phyloP scores from a whole-genome alignment of 2,888 invertebrate species.

The Oligia latruncula region DNA sequence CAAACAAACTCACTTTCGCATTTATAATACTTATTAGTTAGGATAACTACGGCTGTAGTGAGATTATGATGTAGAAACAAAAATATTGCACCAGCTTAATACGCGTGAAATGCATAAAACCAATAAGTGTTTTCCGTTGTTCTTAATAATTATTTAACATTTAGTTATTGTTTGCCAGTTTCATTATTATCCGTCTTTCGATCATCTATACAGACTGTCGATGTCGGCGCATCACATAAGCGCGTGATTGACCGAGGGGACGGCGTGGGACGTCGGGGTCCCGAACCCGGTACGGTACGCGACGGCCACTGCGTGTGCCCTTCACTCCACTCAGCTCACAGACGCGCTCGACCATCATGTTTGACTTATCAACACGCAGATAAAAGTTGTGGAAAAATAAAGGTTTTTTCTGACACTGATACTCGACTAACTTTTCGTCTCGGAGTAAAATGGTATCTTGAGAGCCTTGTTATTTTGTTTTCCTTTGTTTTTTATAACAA shows the following conservation, averaged over 20 bases:
- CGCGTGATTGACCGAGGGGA: too few species aligned
- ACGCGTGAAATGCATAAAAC: background rate
- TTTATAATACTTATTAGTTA: too few species aligned
- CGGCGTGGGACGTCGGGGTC: too few species aligned
- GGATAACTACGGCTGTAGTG: too few species aligned
- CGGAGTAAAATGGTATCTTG: constrained; percentile 25
- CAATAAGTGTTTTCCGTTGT: background rate
- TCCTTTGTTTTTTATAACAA: constrained; percentile 26
- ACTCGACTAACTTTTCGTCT: constrained; percentile 36
- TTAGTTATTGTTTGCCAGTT: background rate
- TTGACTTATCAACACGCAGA: constrained; percentile 4
- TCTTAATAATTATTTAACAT: background rate
- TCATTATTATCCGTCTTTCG: background rate
- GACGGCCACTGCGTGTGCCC: too few species aligned
- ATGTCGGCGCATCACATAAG: too few species aligned
- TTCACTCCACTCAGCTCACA: too few species aligned
- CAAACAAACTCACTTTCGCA: background rate
- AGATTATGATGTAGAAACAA: too few species aligned
- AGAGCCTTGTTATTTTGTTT: constrained; percentile 49
- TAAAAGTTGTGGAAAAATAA: constrained; percentile 20
- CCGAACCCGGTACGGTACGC: too few species aligned
- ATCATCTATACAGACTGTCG: constrained; percentile 4
- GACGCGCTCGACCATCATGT: background rate
- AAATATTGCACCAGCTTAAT: background rate
- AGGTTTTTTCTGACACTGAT: constrained; percentile 16